Percentiles rank a stretch among this genome's conserved stretches.
Conservation (phyloP, 2,113 vertebrate genomes). For the Alligator mississippiensis region DNA sequence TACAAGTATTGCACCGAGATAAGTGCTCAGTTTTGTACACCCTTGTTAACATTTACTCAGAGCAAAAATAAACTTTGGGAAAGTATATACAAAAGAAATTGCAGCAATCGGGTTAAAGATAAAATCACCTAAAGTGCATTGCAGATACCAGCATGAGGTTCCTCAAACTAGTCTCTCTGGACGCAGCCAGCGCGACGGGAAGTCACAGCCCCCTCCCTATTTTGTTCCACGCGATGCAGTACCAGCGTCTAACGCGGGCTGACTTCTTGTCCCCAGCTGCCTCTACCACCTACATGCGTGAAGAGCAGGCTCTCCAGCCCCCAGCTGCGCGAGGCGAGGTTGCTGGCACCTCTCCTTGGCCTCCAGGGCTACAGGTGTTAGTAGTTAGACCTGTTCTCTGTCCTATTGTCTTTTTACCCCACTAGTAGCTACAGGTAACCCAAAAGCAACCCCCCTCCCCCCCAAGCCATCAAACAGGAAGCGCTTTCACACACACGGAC, state of each 20-base stretch:
- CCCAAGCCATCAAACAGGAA: background rate
- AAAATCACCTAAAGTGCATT: conserved; percentile 88
- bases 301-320: conserved; percentile 7
- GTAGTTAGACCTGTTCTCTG: background rate
- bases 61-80: conserved; percentile 84
- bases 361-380: background rate
- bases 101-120: conserved; percentile 84
- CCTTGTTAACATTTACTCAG: conserved; percentile 80
- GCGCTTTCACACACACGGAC: background rate
- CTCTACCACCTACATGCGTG: background rate
- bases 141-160: conserved; percentile 81
- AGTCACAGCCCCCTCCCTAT: conserved; percentile 52
- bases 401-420: background rate
- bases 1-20: conserved; percentile 83
- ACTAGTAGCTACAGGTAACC: background rate
- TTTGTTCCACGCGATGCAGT: conserved; percentile 47
- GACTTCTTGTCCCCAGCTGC: background rate
- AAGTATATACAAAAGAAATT: conserved; percentile 83
- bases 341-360: background rate
- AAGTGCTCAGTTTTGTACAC: conserved; percentile 83
- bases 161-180: conserved; percentile 74
- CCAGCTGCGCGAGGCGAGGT: background rate
- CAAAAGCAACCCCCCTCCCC: background rate
- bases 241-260: conserved; percentile 54
- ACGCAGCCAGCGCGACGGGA: conserved; percentile 71